Conservation (phyloP, 2,888 invertebrate species). For the Euphydryas editha region DNA sequence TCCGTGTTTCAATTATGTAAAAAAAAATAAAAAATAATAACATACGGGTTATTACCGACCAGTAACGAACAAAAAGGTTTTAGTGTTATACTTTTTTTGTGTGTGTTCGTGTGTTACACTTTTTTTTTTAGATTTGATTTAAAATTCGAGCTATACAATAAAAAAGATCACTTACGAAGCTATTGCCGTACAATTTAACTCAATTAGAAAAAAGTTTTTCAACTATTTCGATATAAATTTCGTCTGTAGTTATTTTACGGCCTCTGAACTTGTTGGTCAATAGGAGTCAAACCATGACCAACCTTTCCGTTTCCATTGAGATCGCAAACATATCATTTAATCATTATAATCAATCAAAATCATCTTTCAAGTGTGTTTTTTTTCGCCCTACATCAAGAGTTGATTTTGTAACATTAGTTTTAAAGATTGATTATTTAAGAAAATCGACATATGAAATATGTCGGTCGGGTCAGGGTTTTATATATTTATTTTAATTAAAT, state of each 20-base stretch:
- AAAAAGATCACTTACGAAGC: background rate
- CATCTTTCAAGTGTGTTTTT: conserved; percentile 33
- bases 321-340: conserved; percentile 38
- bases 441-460: conserved; percentile 7
- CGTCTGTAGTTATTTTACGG: conserved; percentile 54
- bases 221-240: conserved; percentile 42
- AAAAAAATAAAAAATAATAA: background rate
- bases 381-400: conserved; percentile 24
- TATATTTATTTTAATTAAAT: background rate
- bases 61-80: too few species aligned
- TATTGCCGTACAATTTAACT: background rate
- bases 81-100: too few species aligned
- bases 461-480: conserved; percentile 20
- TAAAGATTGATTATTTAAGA: conserved; percentile 25
- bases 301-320: conserved; percentile 39
- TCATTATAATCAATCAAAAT: conserved; percentile 43
- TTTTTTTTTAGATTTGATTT: background rate
- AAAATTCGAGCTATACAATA: background rate
- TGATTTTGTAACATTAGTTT: conserved; percentile 20
- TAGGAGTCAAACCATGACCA: conserved; percentile 52
- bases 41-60: background rate
- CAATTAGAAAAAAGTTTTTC: conserved; percentile 21
- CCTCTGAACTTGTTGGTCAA: conserved; percentile 41
- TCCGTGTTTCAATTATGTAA: background rate
- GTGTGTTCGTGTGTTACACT: background rate